A percentile compares a stretch with the other conserved stretches of the same genome.
Conservation (phyloP, 2,888 invertebrate genomes). For the Euspilapteryx auroguttella region DNA sequence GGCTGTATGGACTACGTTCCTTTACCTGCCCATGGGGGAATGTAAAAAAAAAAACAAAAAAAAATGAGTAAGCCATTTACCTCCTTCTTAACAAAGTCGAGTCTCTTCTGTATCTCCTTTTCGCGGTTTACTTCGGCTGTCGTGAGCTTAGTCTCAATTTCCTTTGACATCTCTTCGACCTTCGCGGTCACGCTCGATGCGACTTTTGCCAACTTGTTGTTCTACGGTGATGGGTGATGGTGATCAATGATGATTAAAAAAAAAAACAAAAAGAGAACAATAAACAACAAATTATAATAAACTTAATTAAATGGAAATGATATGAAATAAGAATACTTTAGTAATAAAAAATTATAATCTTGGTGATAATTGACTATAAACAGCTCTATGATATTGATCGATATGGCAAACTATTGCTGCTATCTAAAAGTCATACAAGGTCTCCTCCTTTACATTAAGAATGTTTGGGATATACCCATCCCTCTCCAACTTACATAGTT, state of each 20-base stretch:
- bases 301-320: too few species aligned
- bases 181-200: slow-evolving; percentile 67
- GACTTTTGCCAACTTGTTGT: slow-evolving; percentile 70
- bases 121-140: slow-evolving; percentile 82
- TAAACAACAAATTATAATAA: too few species aligned
- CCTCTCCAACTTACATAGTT: slow-evolving; percentile 67
- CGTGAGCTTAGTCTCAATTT: slow-evolving; percentile 74
- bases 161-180: slow-evolving; percentile 68
- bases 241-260: slow-evolving; percentile 13
- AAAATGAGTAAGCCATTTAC: slow-evolving; percentile 53
- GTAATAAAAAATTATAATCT: too few species aligned
- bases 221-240: slow-evolving; percentile 34
- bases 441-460: neutral
- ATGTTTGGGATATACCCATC: neutral
- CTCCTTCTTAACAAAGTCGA: slow-evolving; percentile 83
- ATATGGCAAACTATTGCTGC: too few species aligned
- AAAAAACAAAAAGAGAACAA: slow-evolving; percentile 12
- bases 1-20: too few species aligned
- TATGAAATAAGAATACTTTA: too few species aligned
- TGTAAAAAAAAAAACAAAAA: too few species aligned
- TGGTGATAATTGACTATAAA: too few species aligned
- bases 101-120: slow-evolving; percentile 82
- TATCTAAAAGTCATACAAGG: slow-evolving; percentile 8
- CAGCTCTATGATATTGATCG: too few species aligned
- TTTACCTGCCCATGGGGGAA: too few species aligned